Conservation (phyloP, 2,797 vertebrate genomes). For the Bucorvus abyssinicus region DNA sequence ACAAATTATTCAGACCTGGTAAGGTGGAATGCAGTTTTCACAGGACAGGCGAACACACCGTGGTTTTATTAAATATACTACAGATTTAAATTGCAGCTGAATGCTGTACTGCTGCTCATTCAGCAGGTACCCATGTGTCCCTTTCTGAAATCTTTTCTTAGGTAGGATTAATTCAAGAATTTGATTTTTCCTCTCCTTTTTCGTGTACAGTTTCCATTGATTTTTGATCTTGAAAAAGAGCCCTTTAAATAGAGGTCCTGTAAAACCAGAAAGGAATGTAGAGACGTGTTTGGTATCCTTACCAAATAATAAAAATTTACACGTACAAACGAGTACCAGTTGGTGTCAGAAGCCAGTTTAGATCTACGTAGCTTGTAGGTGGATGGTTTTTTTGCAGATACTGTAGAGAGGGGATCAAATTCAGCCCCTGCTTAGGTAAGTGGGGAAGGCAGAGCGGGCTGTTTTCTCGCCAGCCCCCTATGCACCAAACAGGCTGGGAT, state of each 20-base stretch:
- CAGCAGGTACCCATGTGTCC: constrained; percentile 9
- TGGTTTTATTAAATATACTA: constrained; percentile 68
- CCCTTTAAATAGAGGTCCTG: not conserved
- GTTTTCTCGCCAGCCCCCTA: not conserved
- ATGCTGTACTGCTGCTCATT: constrained; percentile 14
- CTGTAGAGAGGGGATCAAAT: not conserved
- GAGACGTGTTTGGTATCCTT: not conserved
- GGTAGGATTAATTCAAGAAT: constrained; percentile 1
- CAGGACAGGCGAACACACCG: constrained; percentile 69
- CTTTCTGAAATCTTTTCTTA: constrained; percentile 31
- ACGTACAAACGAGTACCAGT: not conserved
- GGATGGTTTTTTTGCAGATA: not conserved
- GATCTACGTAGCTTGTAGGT: not conserved
- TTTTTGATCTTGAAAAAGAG: constrained; percentile 27
- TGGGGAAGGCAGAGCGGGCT: not conserved
- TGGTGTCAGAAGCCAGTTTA: not conserved
- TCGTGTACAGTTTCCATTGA: not conserved
- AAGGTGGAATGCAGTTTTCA: constrained; percentile 74
- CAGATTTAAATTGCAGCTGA: constrained; percentile 58
- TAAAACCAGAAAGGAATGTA: not conserved
- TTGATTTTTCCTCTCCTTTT: not conserved
- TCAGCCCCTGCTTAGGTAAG: not conserved
- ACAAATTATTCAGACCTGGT: constrained; percentile 75
- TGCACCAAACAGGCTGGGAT: not conserved
- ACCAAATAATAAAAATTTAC: not conserved